phyloP scores from a whole-genome alignment of 2,888 invertebrate genomes.

The Pseudanteris insignis region DNA sequence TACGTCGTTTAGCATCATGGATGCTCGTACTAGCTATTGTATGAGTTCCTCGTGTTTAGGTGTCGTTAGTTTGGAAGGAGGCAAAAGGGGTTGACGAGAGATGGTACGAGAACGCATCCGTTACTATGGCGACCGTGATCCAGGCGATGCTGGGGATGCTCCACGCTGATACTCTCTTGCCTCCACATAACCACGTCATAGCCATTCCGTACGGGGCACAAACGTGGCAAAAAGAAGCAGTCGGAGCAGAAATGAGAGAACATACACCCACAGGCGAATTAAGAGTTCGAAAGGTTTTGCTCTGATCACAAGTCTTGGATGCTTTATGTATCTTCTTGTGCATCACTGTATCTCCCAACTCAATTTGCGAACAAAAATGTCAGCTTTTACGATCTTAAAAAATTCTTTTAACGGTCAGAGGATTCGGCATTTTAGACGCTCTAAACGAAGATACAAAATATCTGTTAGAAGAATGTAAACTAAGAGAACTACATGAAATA shows the following conservation, averaged over 20 bases:
- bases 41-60: slow-evolving; percentile 27
- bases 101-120: slow-evolving; percentile 45
- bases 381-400: too few species aligned
- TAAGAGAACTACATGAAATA: too few species aligned
- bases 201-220: slow-evolving; percentile 1
- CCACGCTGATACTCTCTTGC: slow-evolving; percentile 8
- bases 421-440: too few species aligned
- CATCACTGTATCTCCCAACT: too few species aligned
- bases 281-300: slow-evolving; percentile 45
- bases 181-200: background rate
- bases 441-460: too few species aligned
- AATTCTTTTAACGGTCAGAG: too few species aligned
- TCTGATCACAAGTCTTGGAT: slow-evolving; percentile 43
- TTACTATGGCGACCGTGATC: slow-evolving; percentile 43
- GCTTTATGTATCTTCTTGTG: too few species aligned
- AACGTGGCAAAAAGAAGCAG: slow-evolving; percentile 38
- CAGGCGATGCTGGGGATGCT: slow-evolving; percentile 31
- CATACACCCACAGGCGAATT: slow-evolving; percentile 41
- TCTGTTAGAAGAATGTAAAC: too few species aligned
- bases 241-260: slow-evolving; percentile 9
- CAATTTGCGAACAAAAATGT: too few species aligned
- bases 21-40: too few species aligned
- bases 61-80: slow-evolving; percentile 36
- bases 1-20: too few species aligned
- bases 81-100: slow-evolving; percentile 38